Evolutionary conservation across 2,113 vertebrate genomes (phyloP), one percentile per base, ranked within the genome.

Genomic region (Erythrolamprus reginae): DNA sequence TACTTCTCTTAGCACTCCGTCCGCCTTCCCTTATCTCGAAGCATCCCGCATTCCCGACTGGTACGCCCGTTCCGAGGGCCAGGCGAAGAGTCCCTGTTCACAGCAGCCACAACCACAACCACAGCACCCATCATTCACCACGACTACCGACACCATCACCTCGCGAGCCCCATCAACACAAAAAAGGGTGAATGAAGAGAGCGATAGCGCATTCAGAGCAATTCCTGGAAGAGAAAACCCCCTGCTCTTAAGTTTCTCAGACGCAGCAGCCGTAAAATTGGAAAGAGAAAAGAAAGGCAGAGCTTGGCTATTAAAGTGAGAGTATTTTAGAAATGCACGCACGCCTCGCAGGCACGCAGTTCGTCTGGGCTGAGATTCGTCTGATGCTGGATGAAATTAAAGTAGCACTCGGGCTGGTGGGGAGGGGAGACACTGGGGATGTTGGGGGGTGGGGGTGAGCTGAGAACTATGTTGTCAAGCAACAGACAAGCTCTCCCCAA

Each of bases 261-360:
- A 90, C 95, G 96, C 97, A 95, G 96, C 91, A 42, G 70, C 93
- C 91, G 94, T 95, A 97, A 97, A 53, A 33, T 38, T 97, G 96
- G 93, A 94, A 94, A 52, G 33, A 77, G 65, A n/a, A 53, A 86
- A 84, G 45, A 26, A 47, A 84, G 82, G 51, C n/a, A 51, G 83
- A 95, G 86, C 96, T 95, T 93, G 90, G 94, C 96, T 93, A 96
- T 97, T 96, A 97, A 98, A 98, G 97, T 98, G 97, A 91, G 17
- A 93, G 96, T 2, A 89, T 92, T 93, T 94, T 93, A 94, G 92
- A 93, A 82, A 82, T 4, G 53, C 70, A 51, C 88, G 28, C 70
- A 42, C 51, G 15, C 28, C 26, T 8, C 65, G 42, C 85, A n/a
- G n/a, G 83, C 82, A 86, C 92, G 92, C 96, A 70, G 90, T 95